Conservation (phyloP, 35 echinoderm and acorn worm genomes). For the Lytechinus variegatus region DNA sequence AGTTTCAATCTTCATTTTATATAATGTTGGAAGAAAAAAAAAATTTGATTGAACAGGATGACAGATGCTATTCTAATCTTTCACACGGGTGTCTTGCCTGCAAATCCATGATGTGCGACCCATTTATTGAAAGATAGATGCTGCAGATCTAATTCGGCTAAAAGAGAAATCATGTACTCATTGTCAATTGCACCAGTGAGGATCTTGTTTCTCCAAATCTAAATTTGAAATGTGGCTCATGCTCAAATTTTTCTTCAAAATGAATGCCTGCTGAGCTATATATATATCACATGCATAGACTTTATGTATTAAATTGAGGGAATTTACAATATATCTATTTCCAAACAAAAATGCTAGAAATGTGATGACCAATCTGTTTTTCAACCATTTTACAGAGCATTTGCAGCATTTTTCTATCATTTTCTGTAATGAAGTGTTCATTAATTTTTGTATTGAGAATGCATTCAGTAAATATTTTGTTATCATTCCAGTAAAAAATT, state of each 20-base stretch:
- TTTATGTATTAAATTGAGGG: too few relatives aligned
- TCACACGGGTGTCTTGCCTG: conserved; percentile 34
- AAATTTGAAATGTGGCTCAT: not conserved
- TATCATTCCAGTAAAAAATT: too few relatives aligned
- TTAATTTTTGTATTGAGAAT: not conserved
- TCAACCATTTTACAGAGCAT: not conserved
- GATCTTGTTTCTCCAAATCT: not conserved
- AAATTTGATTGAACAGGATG: not conserved
- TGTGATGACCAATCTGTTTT: not conserved
- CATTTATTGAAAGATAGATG: conserved; percentile 1
- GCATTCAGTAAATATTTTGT: not conserved
- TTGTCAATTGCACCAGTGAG: not conserved
- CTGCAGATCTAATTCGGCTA: conserved; percentile 17
- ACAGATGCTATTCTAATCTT: not conserved
- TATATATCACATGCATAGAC: not conserved
- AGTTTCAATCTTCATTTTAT: too few relatives aligned
- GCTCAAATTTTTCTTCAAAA: not conserved
- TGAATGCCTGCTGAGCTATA: not conserved
- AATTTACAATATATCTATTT: too few relatives aligned
- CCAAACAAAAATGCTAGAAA: not conserved
- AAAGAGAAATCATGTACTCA: conserved; percentile 19
- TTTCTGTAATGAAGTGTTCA: not conserved
- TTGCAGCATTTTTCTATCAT: conserved; percentile 3
- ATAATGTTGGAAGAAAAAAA: too few relatives aligned
- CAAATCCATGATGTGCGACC: conserved; percentile 50